phyloP scores from a whole-genome alignment of 2,888 invertebrate genomes.

The Lydus trimaculatus region DNA sequence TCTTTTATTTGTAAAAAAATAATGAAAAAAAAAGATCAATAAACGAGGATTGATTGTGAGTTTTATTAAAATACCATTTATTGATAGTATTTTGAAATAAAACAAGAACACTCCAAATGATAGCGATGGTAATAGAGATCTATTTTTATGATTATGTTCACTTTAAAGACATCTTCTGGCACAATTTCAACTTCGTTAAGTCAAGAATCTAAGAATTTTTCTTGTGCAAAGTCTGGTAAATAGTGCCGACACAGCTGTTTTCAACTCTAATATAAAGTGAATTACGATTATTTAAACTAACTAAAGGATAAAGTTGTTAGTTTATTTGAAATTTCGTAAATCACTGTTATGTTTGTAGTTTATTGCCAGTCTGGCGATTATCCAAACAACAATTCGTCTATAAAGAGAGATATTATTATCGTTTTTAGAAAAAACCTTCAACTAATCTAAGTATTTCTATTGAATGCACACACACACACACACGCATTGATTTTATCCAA shows the following conservation, averaged over 20 bases:
- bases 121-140: background rate
- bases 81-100: background rate
- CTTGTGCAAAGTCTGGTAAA: conserved; percentile 24
- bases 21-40: no score
- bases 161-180: conserved; percentile 28
- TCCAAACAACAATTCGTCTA: conserved; percentile 30
- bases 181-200: conserved; percentile 24
- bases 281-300: conserved; percentile 47
- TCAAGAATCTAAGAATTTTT: conserved; percentile 27
- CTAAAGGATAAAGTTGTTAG: conserved; percentile 43
- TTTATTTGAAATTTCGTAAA: conserved; percentile 46
- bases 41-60: no score
- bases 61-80: conserved; percentile 2
- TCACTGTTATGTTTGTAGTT: conserved; percentile 32
- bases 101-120: background rate
- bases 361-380: conserved; percentile 34
- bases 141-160: conserved; percentile 8
- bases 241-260: conserved; percentile 45
- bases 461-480: background rate
- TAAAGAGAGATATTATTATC: background rate
- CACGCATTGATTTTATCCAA: background rate
- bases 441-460: background rate
- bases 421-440: background rate
- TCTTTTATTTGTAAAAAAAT: no score
- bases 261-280: conserved; percentile 34